Base-by-base conservation (phyloP, 2,797 vertebrate species). In the Microctenopoma steveboyesi region DNA sequence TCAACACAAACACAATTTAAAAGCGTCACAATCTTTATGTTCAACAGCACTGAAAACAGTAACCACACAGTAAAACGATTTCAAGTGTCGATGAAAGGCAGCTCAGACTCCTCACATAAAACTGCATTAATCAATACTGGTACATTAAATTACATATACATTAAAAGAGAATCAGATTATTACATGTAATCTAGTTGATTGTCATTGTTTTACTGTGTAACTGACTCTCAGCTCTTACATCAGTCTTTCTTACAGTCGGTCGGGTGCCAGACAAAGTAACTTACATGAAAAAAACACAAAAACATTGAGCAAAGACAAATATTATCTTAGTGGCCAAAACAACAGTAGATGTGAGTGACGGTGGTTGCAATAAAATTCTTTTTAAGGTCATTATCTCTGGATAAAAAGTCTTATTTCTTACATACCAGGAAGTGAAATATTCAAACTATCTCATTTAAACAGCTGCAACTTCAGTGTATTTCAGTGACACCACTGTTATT, bases 91-190 rank as follows among this genome's bases (percentile, higher is more conserved):
- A 35, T 30, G 12, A 72, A 61, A 2, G 25, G 8, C 40, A 5
- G 15, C 42, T 49, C 27, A 11, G 6, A 54, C 22, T 53, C 22
- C 18, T 14, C 3, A 51, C 15, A 42, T 52, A 53, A 56, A 75
- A 51, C 62, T 51, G 59, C 62, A 80, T 50, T 69, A 50, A 64
- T 69, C 22, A 59, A 49, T 46, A 64, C 5, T 53, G 8, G n/a
- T 22, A n/a, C 16, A 46, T 3, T 46, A 46, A 46, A n/a, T 45
- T 42, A 64, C 5, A 48, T 4, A n/a, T 16, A 8, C 16, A 46
- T 2, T 46, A 9, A 46, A 46, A 15, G 4, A 13, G 10, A 13
- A 49, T 27, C 46, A 47, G 10, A 47, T 11, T 8, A 8, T 8
- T n/a, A n/a, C 7, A 18, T 18, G 7, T 18, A 11, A 10, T 47